Conservation (phyloP, 2,888 invertebrate species). For the Hypercompe scribonia region DNA sequence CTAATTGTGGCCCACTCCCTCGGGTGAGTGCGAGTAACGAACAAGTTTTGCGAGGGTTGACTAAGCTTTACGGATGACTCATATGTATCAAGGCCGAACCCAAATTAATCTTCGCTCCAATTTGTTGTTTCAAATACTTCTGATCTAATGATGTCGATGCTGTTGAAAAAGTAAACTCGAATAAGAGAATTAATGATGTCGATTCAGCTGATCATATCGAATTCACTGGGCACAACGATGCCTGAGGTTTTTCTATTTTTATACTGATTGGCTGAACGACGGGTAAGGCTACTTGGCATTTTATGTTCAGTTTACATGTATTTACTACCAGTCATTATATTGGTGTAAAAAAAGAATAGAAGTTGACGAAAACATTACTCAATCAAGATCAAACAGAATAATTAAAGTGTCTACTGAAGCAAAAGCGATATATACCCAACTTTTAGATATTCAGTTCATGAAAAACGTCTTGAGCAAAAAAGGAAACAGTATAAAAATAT, state of each 20-base stretch:
- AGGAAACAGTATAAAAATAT: too few relatives aligned
- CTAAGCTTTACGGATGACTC: not conserved
- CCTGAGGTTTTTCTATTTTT: not conserved
- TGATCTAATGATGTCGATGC: not conserved
- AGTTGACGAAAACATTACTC: too few relatives aligned
- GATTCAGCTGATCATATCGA: not conserved
- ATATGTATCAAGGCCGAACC: conserved; percentile 1
- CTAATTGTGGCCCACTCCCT: not conserved
- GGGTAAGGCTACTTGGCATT: too few relatives aligned
- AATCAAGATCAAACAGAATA: too few relatives aligned
- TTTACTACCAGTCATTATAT: too few relatives aligned
- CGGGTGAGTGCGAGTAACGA: not conserved
- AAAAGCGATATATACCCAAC: too few relatives aligned
- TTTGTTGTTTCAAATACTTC: not conserved
- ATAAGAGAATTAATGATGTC: not conserved
- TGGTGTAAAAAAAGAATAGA: too few relatives aligned
- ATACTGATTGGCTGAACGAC: not conserved
- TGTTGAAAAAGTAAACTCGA: not conserved
- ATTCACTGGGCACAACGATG: not conserved
- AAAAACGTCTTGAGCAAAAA: too few relatives aligned
- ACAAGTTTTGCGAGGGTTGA: conserved; percentile 6
- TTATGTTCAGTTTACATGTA: too few relatives aligned
- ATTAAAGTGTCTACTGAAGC: too few relatives aligned
- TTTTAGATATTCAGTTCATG: too few relatives aligned
- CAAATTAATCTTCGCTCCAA: not conserved